Conservation (phyloP, 2,797 vertebrate species). For the Phalloptychus januarius region DNA sequence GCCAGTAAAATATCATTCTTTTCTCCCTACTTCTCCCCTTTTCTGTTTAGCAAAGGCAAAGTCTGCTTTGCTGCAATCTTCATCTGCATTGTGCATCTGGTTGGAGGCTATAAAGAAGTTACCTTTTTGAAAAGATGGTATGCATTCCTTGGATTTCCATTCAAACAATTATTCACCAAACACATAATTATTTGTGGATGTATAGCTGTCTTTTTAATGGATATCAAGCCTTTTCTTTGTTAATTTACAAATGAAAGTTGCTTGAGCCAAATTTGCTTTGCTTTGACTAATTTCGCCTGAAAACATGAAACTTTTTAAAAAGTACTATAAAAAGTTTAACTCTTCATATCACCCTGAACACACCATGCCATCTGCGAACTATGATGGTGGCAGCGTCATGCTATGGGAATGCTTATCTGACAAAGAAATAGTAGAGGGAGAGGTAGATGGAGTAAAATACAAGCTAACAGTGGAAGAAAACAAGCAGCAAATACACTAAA, state of each 20-base stretch:
- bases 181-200: background rate
- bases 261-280: background rate
- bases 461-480: too few species aligned
- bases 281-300: too few species aligned
- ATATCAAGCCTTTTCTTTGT: background rate
- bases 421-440: too few species aligned
- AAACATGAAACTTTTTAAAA: too few species aligned
- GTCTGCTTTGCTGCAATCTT: background rate
- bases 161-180: background rate
- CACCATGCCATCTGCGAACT: too few species aligned
- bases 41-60: background rate
- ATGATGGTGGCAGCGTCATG: too few species aligned
- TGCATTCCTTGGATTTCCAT: background rate
- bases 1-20: background rate
- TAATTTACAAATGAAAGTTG: background rate
- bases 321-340: too few species aligned
- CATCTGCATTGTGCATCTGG: background rate
- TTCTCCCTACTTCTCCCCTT: background rate
- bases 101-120: background rate
- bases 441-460: too few species aligned
- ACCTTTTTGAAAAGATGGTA: background rate
- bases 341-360: too few species aligned
- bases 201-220: background rate
- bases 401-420: too few species aligned
- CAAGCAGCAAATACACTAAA: too few species aligned